phyloP scores from a whole-genome alignment of 2,797 vertebrate genomes.

The Hypotaenidia okinawae region DNA sequence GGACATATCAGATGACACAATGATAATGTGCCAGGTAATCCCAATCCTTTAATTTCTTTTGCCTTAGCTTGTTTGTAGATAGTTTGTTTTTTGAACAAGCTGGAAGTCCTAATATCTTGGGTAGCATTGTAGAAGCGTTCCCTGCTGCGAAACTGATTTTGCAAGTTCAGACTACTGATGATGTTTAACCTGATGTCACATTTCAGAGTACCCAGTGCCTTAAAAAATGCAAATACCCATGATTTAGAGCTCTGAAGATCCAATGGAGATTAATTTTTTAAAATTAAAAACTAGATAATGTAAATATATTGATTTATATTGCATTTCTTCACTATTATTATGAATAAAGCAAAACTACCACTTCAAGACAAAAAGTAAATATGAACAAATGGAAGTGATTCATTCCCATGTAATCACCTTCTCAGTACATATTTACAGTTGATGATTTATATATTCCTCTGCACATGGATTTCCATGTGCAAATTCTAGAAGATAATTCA shows the following conservation, averaged over 20 bases:
- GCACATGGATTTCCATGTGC: background rate
- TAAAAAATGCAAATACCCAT: background rate
- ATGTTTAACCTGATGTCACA: background rate
- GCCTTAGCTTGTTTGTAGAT: background rate
- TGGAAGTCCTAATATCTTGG: background rate
- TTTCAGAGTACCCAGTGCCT: background rate
- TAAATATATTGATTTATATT: background rate
- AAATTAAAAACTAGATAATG: background rate
- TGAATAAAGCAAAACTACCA: background rate
- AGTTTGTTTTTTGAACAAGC: background rate
- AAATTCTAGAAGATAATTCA: background rate
- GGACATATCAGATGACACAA: background rate
- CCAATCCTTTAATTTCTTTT: background rate
- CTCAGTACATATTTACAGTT: background rate
- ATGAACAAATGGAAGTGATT: background rate
- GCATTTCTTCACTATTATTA: background rate
- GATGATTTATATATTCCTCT: background rate
- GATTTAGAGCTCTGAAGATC: background rate
- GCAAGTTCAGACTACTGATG: background rate
- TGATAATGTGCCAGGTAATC: background rate
- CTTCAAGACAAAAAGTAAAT: background rate
- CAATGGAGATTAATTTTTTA: background rate
- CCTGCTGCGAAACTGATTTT: background rate
- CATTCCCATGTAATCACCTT: background rate
- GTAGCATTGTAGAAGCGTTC: background rate